Base-by-base conservation (phyloP, 2,797 vertebrate species). In the Pteropus rufus region DNA sequence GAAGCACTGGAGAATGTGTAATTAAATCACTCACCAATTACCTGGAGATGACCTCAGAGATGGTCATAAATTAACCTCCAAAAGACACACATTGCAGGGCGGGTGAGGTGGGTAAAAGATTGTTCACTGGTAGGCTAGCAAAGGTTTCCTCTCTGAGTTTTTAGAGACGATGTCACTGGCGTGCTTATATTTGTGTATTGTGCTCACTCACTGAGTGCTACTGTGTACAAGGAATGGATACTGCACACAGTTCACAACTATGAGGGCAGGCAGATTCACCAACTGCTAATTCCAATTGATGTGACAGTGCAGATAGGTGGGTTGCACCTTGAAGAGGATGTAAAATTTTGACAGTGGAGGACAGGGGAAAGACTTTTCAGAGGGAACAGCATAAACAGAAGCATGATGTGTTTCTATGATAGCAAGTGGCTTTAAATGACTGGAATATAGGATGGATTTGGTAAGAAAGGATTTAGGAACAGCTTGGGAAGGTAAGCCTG, bases 11-110 rank as follows among this genome's bases (percentile, higher is more conserved):
- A 77, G n/a, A 96, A 91, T 21, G n/a, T 58, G 10, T 81, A 88
- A 89, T 95, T 93, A 82, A 89, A 89, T 84, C 64, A 93, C 44
- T 56, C 18, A 52, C 62, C 76, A 89, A 82, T 84, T 95, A 93
- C 76, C 70, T 76, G 23, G 76, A 90, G 69, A 86, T 91, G 62
- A 60, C 67, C 54, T 91, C 92, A 84, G 67, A 92, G 56, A 76
- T 83, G 69, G 85, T 80, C 60, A 56, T 90, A 76, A 86, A 90
- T 76, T 88, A 95, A 85, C 64, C 34, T 60, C 24, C 64, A 88
- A 64, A 82, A 87, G 54, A 69, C 29, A 76, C 0, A 84, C 23
- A 67, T 7, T 75, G 34, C 24, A 62, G 34, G 7, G 67, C 31
- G 21, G 52, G 16, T 69, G 26, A 44, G 24, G 41, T 31, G 9